phyloP scores from a whole-genome alignment of 2,113 vertebrate genomes.

The Pterophyllum scalare region DNA sequence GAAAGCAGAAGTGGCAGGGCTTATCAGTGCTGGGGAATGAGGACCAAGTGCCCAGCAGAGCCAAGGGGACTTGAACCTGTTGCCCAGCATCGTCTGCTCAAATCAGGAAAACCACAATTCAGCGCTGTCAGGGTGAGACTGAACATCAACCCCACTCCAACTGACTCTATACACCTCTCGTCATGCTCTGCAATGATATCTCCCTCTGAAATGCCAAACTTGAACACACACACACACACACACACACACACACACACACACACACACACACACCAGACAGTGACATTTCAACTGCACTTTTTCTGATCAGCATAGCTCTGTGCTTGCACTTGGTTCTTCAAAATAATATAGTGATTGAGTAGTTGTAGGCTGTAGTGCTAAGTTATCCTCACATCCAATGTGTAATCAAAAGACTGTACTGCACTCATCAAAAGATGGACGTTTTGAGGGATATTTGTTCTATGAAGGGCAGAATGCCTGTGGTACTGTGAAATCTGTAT shows the following conservation, averaged over 20 bases:
- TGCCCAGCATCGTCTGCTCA: slow-evolving; percentile 9
- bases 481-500: slow-evolving; percentile 1
- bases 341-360: not conserved
- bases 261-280: slow-evolving; percentile 18
- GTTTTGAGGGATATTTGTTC: slow-evolving; percentile 37
- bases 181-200: slow-evolving; percentile 68
- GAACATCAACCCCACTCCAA: slow-evolving; percentile 2
- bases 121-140: slow-evolving; percentile 29
- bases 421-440: slow-evolving; percentile 1
- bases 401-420: not conserved
- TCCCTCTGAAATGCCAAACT: slow-evolving; percentile 78
- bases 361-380: slow-evolving; percentile 19
- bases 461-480: slow-evolving; percentile 2
- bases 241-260: slow-evolving; percentile 17
- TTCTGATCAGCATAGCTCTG: slow-evolving; percentile 33
- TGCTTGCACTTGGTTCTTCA: slow-evolving; percentile 14
- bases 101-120: slow-evolving; percentile 47
- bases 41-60: slow-evolving; percentile 42
- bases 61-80: slow-evolving; percentile 57
- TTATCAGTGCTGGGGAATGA: slow-evolving; percentile 62
- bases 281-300: slow-evolving; percentile 74
- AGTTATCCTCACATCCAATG: not conserved
- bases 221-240: slow-evolving; percentile 38
- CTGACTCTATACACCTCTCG: slow-evolving; percentile 34
- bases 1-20: slow-evolving; percentile 33